Percentiles rank a stretch among this genome's conserved stretches.
Conservation (phyloP, 2,797 vertebrate species). For the Phrynocephalus vlangalii region DNA sequence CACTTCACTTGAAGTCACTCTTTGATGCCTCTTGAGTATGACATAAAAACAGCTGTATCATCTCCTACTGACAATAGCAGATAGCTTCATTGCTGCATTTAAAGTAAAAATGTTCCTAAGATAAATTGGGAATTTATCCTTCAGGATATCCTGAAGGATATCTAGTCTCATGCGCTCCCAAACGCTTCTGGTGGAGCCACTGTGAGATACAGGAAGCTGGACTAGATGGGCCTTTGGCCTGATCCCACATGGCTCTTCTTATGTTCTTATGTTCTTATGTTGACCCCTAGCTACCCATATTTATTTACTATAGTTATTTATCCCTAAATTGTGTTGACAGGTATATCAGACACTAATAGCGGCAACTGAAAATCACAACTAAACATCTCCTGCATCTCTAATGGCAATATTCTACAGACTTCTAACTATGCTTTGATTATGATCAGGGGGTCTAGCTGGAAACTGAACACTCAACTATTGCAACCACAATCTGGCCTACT, state of each 20-base stretch:
- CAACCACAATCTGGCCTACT: too few species aligned
- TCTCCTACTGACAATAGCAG: neutral
- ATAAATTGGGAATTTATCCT: conserved; percentile 3
- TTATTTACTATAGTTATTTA: conserved; percentile 21
- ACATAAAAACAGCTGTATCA: neutral
- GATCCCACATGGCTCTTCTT: too few species aligned
- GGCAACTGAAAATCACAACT: neutral
- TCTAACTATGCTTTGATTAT: too few species aligned
- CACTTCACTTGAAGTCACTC: neutral
- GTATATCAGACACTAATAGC: neutral
- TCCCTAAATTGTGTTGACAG: neutral
- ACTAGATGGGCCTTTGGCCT: too few species aligned
- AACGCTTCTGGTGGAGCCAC: too few species aligned
- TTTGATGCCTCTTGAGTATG: neutral
- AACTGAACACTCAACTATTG: too few species aligned
- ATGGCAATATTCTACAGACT: too few species aligned
- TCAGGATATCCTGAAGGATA: neutral
- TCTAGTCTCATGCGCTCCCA: too few species aligned
- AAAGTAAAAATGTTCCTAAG: neutral
- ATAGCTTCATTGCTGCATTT: conserved; percentile 15
- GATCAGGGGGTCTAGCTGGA: too few species aligned
- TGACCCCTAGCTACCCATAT: neutral
- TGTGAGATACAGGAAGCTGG: too few species aligned
- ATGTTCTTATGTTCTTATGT: too few species aligned
- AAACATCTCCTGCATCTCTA: too few species aligned